Evolutionary conservation across 2,797 vertebrate genomes (phyloP).

Genomic region (Tauraco hartlaubi): DNA sequence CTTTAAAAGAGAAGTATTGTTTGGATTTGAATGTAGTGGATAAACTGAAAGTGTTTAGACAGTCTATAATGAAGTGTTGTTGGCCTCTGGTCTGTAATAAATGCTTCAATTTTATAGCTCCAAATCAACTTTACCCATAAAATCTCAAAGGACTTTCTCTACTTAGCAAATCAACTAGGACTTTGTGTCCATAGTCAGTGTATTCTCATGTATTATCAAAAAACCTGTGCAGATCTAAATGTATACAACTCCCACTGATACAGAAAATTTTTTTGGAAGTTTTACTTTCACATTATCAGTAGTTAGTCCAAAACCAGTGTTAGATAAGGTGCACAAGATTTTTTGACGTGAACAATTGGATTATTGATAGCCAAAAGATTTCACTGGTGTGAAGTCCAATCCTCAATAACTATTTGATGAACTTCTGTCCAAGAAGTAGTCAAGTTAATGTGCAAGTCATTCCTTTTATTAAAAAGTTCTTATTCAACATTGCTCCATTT

Average conservation of each 20-base stretch:
- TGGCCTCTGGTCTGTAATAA: slow-evolving; percentile 61
- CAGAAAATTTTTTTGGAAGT: not conserved
- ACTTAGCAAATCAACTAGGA: slow-evolving; percentile 35
- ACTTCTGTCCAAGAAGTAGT: not conserved
- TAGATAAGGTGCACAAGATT: not conserved
- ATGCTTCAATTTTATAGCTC: slow-evolving; percentile 60
- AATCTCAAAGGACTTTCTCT: slow-evolving; percentile 54
- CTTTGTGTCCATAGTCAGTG: not conserved
- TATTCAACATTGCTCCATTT: not conserved
- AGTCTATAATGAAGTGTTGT: slow-evolving; percentile 37
- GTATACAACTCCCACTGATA: not conserved
- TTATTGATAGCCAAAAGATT: not conserved
- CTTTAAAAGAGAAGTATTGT: slow-evolving; percentile 7
- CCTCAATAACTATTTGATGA: not conserved
- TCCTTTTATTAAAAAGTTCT: not conserved
- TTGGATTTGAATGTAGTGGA: slow-evolving; percentile 9
- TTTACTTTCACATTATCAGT: not conserved
- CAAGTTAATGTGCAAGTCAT: not conserved
- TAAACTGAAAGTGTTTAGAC: slow-evolving; percentile 52
- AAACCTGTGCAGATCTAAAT: not conserved
- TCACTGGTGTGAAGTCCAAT: not conserved
- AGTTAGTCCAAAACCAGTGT: not conserved
- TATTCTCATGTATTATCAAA: not conserved
- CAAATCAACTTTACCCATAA: slow-evolving; percentile 59
- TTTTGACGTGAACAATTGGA: not conserved